Percentiles rank a stretch among this genome's conserved stretches.
phyloP scores from a whole-genome alignment of 2,888 invertebrate species.

The Heliconius ethilla region DNA sequence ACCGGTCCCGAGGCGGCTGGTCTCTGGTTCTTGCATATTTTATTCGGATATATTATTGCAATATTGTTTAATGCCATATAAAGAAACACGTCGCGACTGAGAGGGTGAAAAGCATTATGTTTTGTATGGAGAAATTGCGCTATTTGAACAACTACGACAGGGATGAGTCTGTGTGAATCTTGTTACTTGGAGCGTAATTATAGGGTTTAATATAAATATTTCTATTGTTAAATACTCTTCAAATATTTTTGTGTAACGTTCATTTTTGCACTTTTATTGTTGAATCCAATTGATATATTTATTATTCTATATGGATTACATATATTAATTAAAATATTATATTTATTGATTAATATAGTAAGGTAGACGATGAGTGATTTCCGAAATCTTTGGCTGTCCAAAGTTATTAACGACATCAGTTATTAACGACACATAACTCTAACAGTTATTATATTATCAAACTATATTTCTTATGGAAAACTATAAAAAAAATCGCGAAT shows the following conservation, averaged over 20 bases:
- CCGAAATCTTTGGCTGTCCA: not conserved
- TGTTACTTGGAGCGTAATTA: conserved; percentile 9
- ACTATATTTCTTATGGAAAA: not conserved
- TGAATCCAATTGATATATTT: not conserved
- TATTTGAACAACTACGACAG: conserved; percentile 20
- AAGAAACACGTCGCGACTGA: conserved; percentile 26
- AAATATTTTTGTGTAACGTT: not conserved
- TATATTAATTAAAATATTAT: not conserved
- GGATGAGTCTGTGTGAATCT: conserved; percentile 21
- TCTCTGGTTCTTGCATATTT: conserved; percentile 44
- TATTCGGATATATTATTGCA: conserved; percentile 30
- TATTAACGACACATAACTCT: not conserved
- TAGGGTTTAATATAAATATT: conserved; percentile 7
- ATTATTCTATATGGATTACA: too few relatives aligned
- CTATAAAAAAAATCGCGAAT: conserved; percentile 9
- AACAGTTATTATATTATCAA: not conserved
- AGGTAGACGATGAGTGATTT: not conserved
- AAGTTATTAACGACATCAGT: too few relatives aligned
- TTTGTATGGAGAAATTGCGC: conserved; percentile 27
- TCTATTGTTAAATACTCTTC: not conserved
- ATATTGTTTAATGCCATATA: conserved; percentile 28
- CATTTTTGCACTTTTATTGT: not conserved
- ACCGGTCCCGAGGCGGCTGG: conserved; percentile 64
- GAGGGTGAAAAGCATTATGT: conserved; percentile 21
- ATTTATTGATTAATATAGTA: not conserved